A percentile compares a stretch with the other conserved stretches of the same genome.
phyloP scores from a whole-genome alignment of 2,113 vertebrate species.

The Balaeniceps rex region DNA sequence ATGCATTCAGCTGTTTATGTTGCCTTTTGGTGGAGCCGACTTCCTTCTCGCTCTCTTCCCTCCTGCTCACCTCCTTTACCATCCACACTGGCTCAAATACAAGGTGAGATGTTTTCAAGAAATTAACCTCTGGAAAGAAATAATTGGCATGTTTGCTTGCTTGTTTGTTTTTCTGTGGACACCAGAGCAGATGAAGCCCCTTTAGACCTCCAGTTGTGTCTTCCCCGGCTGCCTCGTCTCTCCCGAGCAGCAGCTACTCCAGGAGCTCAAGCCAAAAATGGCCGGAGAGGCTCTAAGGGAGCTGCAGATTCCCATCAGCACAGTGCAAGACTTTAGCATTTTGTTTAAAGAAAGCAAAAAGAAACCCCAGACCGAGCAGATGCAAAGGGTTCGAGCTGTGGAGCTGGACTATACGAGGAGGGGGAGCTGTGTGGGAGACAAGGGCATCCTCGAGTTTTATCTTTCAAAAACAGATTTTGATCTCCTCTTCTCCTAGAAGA shows the following conservation, averaged over 20 bases:
- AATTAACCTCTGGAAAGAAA: not conserved
- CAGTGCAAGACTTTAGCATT: not conserved
- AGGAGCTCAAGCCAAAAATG: not conserved
- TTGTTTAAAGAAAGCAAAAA: not conserved
- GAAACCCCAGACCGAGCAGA: not conserved
- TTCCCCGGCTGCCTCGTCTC: not conserved
- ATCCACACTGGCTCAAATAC: not conserved
- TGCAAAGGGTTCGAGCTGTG: not conserved
- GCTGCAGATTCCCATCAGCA: not conserved
- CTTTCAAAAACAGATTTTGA: not conserved
- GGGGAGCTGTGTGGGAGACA: not conserved
- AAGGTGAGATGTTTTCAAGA: not conserved
- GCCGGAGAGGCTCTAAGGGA: not conserved
- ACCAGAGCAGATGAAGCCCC: not conserved
- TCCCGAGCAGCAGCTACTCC: not conserved
- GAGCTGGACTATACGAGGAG: not conserved
- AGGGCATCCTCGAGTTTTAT: accelerated
- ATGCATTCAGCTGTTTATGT: not conserved
- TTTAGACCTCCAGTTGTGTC: not conserved
- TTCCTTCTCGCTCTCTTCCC: not conserved
- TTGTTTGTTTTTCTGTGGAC: not conserved
- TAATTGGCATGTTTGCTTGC: not conserved
- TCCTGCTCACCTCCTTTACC: not conserved
- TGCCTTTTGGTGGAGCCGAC: not conserved
- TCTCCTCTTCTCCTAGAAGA: not conserved